Base-by-base conservation (phyloP, 2,113 vertebrate genomes). In the Calyptomena viridis region DNA sequence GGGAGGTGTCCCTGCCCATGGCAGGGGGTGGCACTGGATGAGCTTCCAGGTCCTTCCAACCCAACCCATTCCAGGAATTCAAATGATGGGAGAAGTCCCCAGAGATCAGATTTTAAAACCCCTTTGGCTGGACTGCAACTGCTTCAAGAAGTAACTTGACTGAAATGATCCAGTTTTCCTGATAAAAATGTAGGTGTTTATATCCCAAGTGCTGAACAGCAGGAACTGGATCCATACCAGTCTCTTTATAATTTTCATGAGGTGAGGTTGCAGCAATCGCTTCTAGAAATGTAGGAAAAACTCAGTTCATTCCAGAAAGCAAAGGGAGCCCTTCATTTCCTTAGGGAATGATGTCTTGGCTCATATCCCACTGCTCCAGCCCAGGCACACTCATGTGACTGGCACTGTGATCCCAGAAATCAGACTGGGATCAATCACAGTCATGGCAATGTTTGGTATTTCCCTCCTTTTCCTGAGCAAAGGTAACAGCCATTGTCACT, bases 401-500 rank as follows among this genome's bases (percentile, higher is more conserved):
- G 91, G 82, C 75, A 80, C 27, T 90, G 58, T 52, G 82, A 94
- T 85, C 93, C 90, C 83, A 77, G 78, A 96, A 95, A 93, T 94
- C 91, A 87, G 81, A 78, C 75, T 96, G 91, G 95, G 93, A 85
- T 94, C 93, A 96, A 95, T 94, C 82, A 89, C 6, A 85, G 63
- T 55, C 55, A 16, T 68, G 82, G 24, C 75, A 90, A 73, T 4
- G 72, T 28, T 80, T 17, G 39, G 90, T 89, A 95, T 96, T 97
- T 95, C 94, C 91, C 87, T 93, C 62, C 82, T 91, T 90, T 94
- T 80, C 60, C 15, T 22, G 83, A 94, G 64, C 22, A 40, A 91
- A 95, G 63, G 75, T 82, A 95, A 77, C 35, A 67, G 55, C 63
- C 64, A 94, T 88, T 94, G 90, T 93, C 23, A 5, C 91, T 95